Conservation (phyloP, 2,113 vertebrate species). For the Perccottus glenii region DNA sequence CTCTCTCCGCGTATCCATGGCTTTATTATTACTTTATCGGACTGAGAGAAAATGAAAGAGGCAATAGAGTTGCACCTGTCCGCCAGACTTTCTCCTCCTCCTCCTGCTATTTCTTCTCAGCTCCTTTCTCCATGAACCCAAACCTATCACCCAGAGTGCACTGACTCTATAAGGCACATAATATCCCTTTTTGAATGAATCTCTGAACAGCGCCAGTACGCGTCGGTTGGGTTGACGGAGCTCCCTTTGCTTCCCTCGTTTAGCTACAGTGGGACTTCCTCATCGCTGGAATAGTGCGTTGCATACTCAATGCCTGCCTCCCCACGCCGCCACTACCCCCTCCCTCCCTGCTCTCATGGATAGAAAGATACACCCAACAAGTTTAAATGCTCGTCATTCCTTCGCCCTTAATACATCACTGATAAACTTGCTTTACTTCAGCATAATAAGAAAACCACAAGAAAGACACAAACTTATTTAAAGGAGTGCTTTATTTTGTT, state of each 20-base stretch:
- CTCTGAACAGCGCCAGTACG: background rate
- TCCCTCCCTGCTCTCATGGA: constrained; percentile 24
- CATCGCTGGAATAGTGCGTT: constrained; percentile 30
- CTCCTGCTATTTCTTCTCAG: constrained; percentile 16
- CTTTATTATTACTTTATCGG: constrained; percentile 15
- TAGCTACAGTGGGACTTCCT: constrained; percentile 60
- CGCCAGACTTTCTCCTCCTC: constrained; percentile 57
- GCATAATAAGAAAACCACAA: background rate
- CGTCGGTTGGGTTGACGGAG: background rate
- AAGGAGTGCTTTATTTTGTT: background rate
- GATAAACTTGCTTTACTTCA: constrained; percentile 55
- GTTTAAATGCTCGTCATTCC: constrained; percentile 26
- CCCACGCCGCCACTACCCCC: constrained; percentile 18
- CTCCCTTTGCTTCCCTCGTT: constrained; percentile 7
- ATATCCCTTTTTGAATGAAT: constrained; percentile 4
- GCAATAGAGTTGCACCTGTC: constrained; percentile 72
- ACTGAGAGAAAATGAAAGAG: constrained; percentile 36
- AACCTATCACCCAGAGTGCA: constrained; percentile 36
- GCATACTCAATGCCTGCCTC: constrained; percentile 27
- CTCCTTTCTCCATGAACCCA: constrained; percentile 28
- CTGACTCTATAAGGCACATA: constrained; percentile 60
- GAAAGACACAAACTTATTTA: too few relatives aligned
- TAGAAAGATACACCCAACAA: constrained; percentile 13
- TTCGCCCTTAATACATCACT: constrained; percentile 51
- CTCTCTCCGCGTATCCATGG: constrained; percentile 76